These are phyloP conservation scores for Heliconius hortense DNA, from an alignment of 2,888 invertebrate species.

Conservation along the genomic window DNA sequence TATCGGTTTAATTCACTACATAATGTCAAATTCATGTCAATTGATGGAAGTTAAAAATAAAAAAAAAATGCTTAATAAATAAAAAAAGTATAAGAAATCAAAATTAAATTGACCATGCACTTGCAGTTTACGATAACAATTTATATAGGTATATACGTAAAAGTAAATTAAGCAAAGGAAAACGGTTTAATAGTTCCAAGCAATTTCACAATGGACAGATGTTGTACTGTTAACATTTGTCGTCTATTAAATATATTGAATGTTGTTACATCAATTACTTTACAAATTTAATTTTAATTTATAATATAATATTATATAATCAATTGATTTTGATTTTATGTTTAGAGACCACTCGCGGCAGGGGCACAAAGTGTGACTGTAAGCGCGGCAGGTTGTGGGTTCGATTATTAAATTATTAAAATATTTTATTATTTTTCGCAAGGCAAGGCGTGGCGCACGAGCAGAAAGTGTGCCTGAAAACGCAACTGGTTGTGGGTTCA, in stretches of 20 bases:
- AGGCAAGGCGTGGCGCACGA: too few relatives aligned
- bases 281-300: slow-evolving; percentile 27
- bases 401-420: too few relatives aligned
- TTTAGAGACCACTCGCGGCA: too few relatives aligned
- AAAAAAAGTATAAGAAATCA: background rate
- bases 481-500: too few relatives aligned
- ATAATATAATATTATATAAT: too few relatives aligned
- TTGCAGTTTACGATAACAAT: background rate
- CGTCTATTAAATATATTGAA: slow-evolving; percentile 22
- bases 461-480: too few relatives aligned
- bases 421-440: too few relatives aligned
- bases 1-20: too few relatives aligned
- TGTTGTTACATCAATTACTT: slow-evolving; percentile 26
- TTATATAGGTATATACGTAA: background rate
- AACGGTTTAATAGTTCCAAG: slow-evolving; percentile 20
- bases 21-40: too few relatives aligned
- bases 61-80: background rate
- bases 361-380: too few relatives aligned
- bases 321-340: background rate
- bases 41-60: background rate
- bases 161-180: slow-evolving; percentile 1
- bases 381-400: too few relatives aligned
- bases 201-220: slow-evolving; percentile 28
- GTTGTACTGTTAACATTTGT: slow-evolving; percentile 26
- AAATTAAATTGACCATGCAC: background rate